Evolutionary conservation across 2,888 invertebrate genomes (phyloP).

Genomic region (Apotomis betuletana): DNA sequence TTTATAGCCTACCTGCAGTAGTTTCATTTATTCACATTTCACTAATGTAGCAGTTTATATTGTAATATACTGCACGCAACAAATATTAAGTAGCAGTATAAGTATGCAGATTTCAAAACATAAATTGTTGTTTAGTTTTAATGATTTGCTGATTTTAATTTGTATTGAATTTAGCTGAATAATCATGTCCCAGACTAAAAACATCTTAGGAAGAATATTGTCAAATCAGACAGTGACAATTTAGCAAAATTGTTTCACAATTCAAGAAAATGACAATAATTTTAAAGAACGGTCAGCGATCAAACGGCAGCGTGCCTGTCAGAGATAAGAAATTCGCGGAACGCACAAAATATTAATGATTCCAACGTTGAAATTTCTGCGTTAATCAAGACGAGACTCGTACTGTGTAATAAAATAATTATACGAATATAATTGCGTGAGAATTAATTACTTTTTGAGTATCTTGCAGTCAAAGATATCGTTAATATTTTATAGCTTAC

Average conservation of each 20-base stretch:
- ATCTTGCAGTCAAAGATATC: background rate
- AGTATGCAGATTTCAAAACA: too few relatives aligned
- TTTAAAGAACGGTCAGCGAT: constrained; percentile 12
- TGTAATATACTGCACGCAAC: too few relatives aligned
- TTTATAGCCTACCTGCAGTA: background rate
- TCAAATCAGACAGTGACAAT: constrained; percentile 4
- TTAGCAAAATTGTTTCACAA: constrained; percentile 15
- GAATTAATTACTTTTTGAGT: background rate
- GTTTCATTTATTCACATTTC: too few relatives aligned
- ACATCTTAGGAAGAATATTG: background rate
- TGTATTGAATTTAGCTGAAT: background rate
- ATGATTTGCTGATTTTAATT: background rate
- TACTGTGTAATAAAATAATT: background rate
- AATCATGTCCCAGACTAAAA: background rate
- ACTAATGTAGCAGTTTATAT: too few relatives aligned
- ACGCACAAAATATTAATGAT: constrained; percentile 28
- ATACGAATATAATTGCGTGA: background rate
- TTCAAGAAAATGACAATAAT: constrained; percentile 13
- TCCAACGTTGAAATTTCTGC: constrained; percentile 9
- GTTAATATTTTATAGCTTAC: background rate
- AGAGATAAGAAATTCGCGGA: constrained; percentile 27
- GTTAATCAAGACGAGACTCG: background rate
- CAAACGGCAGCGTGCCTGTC: constrained; percentile 26
- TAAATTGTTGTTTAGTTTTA: too few relatives aligned
- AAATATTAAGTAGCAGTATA: too few relatives aligned